These are phyloP conservation scores for Eurosta solidaginis DNA, from an alignment of 1,140 invertebrate genomes.

Conservation along the genomic window DNA sequence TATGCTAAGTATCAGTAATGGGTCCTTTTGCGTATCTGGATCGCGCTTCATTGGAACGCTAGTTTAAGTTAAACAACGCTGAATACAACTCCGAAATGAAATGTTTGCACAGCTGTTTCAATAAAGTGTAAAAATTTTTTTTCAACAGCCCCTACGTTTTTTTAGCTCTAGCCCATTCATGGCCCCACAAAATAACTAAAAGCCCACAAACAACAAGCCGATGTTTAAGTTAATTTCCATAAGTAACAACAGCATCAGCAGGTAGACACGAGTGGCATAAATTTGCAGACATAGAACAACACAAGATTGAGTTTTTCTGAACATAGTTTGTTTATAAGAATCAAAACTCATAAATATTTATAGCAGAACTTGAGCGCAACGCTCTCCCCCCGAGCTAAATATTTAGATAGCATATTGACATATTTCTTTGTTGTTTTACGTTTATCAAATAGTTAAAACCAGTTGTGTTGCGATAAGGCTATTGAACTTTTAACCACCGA, in stretches of 20 bases:
- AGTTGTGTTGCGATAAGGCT: background rate
- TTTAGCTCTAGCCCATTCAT: background rate
- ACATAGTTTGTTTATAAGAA: background rate
- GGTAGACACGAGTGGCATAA: constrained; percentile 10
- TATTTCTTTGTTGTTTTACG: background rate
- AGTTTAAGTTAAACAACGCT: no score
- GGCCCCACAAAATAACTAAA: background rate
- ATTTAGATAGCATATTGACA: background rate
- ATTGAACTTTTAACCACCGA: constrained; percentile 1
- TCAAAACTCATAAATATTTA: background rate
- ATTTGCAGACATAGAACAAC: background rate
- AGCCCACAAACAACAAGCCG: no score
- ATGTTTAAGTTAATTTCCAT: background rate
- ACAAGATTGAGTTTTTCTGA: background rate
- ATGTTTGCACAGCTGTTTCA: constrained; percentile 9
- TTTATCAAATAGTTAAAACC: background rate
- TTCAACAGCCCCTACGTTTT: background rate
- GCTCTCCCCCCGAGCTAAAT: background rate
- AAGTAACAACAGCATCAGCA: background rate
- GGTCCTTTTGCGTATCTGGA: no score
- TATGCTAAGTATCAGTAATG: no score
- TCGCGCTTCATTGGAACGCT: no score
- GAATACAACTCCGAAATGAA: background rate
- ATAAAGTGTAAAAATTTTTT: background rate
- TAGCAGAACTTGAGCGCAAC: background rate